phyloP scores from a whole-genome alignment of 2,113 vertebrate genomes.

The Chamaetylas fuelleborni region DNA sequence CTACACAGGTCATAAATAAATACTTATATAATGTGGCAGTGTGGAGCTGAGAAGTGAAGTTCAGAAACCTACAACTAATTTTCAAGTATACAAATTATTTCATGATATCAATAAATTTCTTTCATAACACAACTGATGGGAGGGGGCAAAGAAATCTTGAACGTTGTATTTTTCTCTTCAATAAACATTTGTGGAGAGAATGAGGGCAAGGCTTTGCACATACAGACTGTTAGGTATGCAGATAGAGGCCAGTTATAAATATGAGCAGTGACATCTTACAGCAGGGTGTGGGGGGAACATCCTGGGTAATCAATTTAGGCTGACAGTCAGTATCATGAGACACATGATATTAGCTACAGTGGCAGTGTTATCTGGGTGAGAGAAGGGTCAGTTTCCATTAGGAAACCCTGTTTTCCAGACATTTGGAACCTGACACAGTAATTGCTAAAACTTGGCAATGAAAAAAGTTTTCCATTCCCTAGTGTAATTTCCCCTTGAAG shows the following conservation, averaged over 20 bases:
- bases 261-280: constrained; percentile 37
- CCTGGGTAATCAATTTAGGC: constrained; percentile 49
- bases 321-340: constrained; percentile 26
- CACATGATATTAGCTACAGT: background rate
- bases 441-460: background rate
- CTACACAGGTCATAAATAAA: background rate
- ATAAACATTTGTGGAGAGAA: background rate
- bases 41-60: background rate
- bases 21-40: background rate
- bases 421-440: background rate
- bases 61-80: background rate
- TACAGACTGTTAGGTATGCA: background rate
- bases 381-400: constrained; percentile 20
- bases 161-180: background rate
- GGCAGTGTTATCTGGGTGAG: background rate
- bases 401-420: constrained; percentile 43
- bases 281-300: constrained; percentile 16
- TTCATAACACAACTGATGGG: background rate
- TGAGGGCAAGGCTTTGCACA: background rate
- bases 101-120: background rate
- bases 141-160: background rate
- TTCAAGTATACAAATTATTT: background rate
- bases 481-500: constrained; percentile 10
- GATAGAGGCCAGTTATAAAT: constrained; percentile 9
- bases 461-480: background rate